These are phyloP conservation scores for Seriola dumerili DNA, from an alignment of 2,113 vertebrate species.

Conservation along the genomic window DNA sequence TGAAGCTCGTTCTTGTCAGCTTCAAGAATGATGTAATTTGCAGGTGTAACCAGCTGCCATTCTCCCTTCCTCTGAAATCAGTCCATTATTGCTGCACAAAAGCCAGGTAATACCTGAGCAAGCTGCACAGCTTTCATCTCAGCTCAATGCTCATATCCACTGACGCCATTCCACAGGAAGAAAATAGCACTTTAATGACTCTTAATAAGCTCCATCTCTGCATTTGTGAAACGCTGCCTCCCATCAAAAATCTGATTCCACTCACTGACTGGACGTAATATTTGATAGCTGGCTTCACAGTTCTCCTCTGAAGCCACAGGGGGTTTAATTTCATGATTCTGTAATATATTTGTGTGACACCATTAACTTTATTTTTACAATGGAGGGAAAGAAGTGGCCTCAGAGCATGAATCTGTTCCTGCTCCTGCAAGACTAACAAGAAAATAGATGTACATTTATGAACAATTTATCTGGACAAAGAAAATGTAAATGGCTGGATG, in stretches of 20 bases:
- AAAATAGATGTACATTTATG: too few species aligned
- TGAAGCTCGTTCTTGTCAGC: neutral
- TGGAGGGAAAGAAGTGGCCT: neutral
- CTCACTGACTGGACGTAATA: neutral
- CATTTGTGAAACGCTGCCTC: constrained; percentile 6
- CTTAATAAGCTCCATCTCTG: constrained; percentile 47
- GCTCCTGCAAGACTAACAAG: neutral
- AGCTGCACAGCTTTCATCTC: neutral
- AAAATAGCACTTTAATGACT: constrained; percentile 37
- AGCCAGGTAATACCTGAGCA: neutral
- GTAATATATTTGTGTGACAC: constrained; percentile 22
- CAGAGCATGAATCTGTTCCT: neutral
- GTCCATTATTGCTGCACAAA: neutral
- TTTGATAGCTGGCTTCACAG: too few species aligned
- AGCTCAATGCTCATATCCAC: neutral
- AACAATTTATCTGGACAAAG: too few species aligned
- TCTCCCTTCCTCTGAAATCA: neutral
- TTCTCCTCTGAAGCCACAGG: too few species aligned
- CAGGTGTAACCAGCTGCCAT: neutral
- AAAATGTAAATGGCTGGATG: too few species aligned
- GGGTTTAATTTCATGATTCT: neutral
- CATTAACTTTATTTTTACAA: constrained; percentile 17
- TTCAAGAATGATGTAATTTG: constrained; percentile 15
- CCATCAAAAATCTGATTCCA: too few species aligned
- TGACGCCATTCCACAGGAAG: fast-evolving